Base-by-base conservation (phyloP, 1,140 invertebrate species). In the Bombus soroeensis region DNA sequence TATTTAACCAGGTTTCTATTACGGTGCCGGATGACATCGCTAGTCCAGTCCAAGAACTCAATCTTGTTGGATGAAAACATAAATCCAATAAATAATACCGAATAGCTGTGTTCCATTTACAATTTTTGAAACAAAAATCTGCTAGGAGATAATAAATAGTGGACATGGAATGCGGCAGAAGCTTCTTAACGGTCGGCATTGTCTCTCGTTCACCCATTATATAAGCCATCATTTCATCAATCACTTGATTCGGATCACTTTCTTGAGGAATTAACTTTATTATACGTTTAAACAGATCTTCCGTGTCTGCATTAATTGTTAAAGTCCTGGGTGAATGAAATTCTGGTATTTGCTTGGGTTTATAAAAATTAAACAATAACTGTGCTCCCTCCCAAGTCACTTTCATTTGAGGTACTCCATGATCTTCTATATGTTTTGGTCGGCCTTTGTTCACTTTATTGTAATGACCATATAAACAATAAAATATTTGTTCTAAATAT, bases 81-180 rank as follows among this genome's bases (percentile, higher is more conserved):
- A 99, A 94, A 96, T 99, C 98, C 82, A 97, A 94, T 43, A 97
- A 95, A 93, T 98, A 99, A 94, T 97, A 98, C 88, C 97, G 97
- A 12, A 98, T 96, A 8, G 98, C 97, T 93, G 97, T 96, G 88
- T 96, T 95, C 95, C 96, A 96, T 78, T 97, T 97, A 84, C 98
- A 98, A 87, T 97, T 97, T 95, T 99, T 99, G 92, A 99, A 98
- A 94, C 99, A 97, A 95, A 98, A 98, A 95, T 99, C 98, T 12
- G 97, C 98, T 57, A 99, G 94, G 5, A 99, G 95, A 93, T 99
- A 99, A 94, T 98, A 99, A 71, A 99, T 97, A 66, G 97, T 97
- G 32, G 96, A 95, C 87, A 97, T 96, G 90, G 96, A 95, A 89
- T 95, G 95, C 3, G 96, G 96, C 32, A 95, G 78, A 5, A 90